Percentiles rank a stretch among this genome's conserved stretches.
These are phyloP conservation scores for Balaenoptera acutorostrata DNA, from an alignment of 2,113 vertebrate species.

Conservation along the genomic window DNA sequence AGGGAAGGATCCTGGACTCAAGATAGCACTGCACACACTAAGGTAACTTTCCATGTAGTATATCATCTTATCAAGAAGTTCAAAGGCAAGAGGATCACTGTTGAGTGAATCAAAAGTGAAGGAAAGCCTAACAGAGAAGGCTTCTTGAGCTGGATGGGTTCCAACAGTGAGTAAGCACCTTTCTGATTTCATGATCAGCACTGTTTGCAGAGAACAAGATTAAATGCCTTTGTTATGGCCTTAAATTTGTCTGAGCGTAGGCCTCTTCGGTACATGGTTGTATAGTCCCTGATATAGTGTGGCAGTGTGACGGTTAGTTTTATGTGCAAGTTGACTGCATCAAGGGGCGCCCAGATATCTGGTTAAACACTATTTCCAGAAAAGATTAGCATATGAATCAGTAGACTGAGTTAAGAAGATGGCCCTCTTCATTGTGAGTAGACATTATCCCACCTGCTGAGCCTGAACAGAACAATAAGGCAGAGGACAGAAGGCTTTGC, in stretches of 20 bases:
- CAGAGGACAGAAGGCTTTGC: neutral
- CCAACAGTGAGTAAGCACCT: neutral
- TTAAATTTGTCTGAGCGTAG: neutral
- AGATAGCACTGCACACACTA: neutral
- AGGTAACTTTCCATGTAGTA: neutral
- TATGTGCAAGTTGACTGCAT: neutral
- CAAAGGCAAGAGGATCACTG: neutral
- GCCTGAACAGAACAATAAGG: neutral
- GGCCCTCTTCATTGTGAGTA: neutral
- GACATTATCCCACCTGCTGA: neutral
- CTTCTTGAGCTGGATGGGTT: neutral
- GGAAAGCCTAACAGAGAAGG: neutral
- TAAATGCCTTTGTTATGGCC: neutral
- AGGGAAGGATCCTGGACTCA: neutral
- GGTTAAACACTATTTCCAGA: neutral
- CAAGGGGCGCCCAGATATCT: neutral
- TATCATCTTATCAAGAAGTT: neutral
- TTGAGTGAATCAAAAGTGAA: neutral
- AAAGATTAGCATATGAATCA: neutral
- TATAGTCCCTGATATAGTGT: neutral
- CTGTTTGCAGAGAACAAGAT: neutral
- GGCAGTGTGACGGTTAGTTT: neutral
- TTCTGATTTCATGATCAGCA: neutral
- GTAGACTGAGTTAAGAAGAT: neutral
- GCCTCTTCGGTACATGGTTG: neutral